phyloP scores from a whole-genome alignment of 1,140 invertebrate species.

The Pseudomyrmex sp. region DNA sequence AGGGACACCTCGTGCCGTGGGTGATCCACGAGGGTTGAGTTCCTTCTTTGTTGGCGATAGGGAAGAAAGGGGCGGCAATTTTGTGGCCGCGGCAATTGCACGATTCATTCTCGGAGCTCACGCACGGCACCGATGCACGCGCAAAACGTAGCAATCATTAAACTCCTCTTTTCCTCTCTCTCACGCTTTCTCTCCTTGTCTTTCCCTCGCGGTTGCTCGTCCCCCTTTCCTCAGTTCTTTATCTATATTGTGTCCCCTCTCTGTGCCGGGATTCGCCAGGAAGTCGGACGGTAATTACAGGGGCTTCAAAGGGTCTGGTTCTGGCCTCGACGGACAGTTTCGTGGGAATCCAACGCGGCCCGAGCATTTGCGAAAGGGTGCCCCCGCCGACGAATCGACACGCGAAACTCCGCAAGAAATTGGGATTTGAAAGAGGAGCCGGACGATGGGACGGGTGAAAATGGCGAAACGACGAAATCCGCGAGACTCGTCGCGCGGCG shows the following conservation, averaged over 20 bases:
- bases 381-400: constrained; percentile 32
- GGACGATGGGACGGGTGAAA: constrained; percentile 4
- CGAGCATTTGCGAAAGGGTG: constrained; percentile 47
- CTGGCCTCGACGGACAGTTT: constrained; percentile 69
- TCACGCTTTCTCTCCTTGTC: background rate
- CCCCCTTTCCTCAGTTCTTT: constrained; percentile 47
- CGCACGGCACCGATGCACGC: constrained; percentile 63
- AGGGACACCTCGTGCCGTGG: constrained; percentile 32
- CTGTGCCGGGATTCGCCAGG: constrained; percentile 58
- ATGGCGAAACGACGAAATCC: constrained; percentile 42
- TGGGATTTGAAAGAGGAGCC: constrained; percentile 57
- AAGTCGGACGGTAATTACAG: constrained; percentile 73
- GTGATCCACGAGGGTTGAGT: constrained; percentile 32
- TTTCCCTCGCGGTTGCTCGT: constrained; percentile 7
- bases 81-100: constrained; percentile 67
- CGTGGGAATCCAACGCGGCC: constrained; percentile 65
- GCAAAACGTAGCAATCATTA: constrained; percentile 69
- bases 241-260: constrained; percentile 58
- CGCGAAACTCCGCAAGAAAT: constrained; percentile 62
- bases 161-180: constrained; percentile 25
- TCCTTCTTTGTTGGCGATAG: constrained; percentile 28
- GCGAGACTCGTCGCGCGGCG: constrained; percentile 1
- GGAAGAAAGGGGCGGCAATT: constrained; percentile 47
- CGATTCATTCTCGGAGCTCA: constrained; percentile 63
- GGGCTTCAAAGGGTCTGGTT: constrained; percentile 72